Evolutionary conservation across 1,140 invertebrate genomes (phyloP).

Genomic region (Mesaphorura yosii): DNA sequence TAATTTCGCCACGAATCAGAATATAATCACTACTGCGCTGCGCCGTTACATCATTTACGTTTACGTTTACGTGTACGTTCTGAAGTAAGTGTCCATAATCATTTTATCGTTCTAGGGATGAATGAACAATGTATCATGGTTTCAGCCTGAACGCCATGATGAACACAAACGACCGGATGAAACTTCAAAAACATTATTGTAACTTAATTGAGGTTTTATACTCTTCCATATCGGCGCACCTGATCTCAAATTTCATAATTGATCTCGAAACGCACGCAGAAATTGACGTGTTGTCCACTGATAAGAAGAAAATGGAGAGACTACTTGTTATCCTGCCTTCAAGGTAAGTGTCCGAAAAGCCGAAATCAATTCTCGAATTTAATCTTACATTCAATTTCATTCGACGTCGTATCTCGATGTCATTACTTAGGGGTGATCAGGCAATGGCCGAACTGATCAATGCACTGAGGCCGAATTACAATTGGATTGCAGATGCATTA

Average conservation of each 20-base stretch:
- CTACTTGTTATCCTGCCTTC: slow-evolving; percentile 12
- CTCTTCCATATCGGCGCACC: slow-evolving; percentile 6
- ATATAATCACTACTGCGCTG: too few relatives aligned
- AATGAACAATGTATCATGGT: too few relatives aligned
- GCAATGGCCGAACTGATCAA: slow-evolving; percentile 17
- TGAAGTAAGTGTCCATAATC: too few relatives aligned
- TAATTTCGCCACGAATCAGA: too few relatives aligned
- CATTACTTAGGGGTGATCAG: slow-evolving; percentile 10
- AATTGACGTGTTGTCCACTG: slow-evolving; percentile 14
- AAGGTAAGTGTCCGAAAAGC: slow-evolving; percentile 6
- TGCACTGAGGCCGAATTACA: slow-evolving; percentile 14
- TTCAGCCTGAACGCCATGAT: slow-evolving; percentile 3
- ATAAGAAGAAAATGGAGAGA: slow-evolving; percentile 19
- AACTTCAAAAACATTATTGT: slow-evolving; percentile 11
- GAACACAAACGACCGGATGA: slow-evolving; percentile 3
- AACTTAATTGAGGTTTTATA: slow-evolving; percentile 16
- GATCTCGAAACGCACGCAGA: slow-evolving; percentile 19
- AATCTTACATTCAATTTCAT: neutral
- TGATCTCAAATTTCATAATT: slow-evolving; percentile 17
- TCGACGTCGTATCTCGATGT: neutral
- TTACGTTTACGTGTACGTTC: too few relatives aligned
- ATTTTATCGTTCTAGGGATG: too few relatives aligned
- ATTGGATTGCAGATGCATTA: slow-evolving; percentile 16
- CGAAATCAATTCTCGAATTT: neutral
- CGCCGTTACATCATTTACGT: too few relatives aligned